Evolutionary conservation across 2,888 invertebrate species (phyloP).

Genomic region (Napeogenes sylphis): DNA sequence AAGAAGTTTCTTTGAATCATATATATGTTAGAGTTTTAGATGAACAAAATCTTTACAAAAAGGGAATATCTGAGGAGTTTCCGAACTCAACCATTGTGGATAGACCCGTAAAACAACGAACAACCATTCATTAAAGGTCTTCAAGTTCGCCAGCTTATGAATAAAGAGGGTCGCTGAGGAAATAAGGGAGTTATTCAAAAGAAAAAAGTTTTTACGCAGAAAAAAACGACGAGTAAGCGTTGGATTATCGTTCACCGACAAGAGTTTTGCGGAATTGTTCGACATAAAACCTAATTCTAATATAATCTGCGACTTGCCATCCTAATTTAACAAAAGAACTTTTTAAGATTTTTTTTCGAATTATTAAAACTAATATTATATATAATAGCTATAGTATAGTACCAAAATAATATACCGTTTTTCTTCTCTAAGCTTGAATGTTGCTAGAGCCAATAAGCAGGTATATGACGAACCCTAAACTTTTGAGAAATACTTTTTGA

Average conservation of each 20-base stretch:
- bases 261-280: slow-evolving; percentile 61
- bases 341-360: no score
- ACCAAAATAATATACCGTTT: slow-evolving; percentile 3
- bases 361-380: no score
- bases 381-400: background rate
- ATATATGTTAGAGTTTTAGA: slow-evolving; percentile 24
- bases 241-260: slow-evolving; percentile 68
- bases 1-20: slow-evolving; percentile 24
- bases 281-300: slow-evolving; percentile 36
- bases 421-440: no score
- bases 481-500: no score
- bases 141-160: slow-evolving; percentile 74
- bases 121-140: slow-evolving; percentile 75
- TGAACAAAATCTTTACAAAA: slow-evolving; percentile 27
- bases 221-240: slow-evolving; percentile 63
- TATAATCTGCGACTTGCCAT: slow-evolving; percentile 8
- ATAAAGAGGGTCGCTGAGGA: slow-evolving; percentile 70
- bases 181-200: slow-evolving; percentile 68
- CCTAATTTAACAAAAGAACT: slow-evolving; percentile 3
- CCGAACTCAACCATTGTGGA: slow-evolving; percentile 70
- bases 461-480: no score
- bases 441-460: no score
- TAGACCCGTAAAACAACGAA: slow-evolving; percentile 77
- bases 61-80: slow-evolving; percentile 67
- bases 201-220: slow-evolving; percentile 66